A percentile compares a stretch with the other conserved stretches of the same genome.
Conservation (phyloP, 1,140 invertebrate genomes). For the Sinonovacula constricta region DNA sequence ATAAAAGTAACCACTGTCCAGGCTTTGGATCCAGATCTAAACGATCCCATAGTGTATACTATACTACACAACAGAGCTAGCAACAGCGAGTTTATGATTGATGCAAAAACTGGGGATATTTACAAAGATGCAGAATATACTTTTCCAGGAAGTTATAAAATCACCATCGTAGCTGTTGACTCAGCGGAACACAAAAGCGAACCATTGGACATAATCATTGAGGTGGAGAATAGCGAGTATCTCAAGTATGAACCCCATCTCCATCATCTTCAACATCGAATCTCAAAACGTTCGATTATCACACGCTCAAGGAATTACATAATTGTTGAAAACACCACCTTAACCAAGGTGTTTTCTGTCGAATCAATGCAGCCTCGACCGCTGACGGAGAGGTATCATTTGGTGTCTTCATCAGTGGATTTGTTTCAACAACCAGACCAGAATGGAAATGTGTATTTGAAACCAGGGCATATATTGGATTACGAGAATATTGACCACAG, state of each 20-base stretch:
- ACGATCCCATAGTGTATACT: slow-evolving; percentile 22
- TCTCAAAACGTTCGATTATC: slow-evolving; percentile 14
- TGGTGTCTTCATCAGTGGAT: slow-evolving; percentile 25
- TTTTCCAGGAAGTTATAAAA: slow-evolving; percentile 28
- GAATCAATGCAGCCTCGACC: slow-evolving; percentile 14
- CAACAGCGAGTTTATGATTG: slow-evolving; percentile 26
- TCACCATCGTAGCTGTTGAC: slow-evolving; percentile 20
- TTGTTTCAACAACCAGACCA: slow-evolving; percentile 14
- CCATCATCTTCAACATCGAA: not conserved
- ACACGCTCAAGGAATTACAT: slow-evolving; percentile 13
- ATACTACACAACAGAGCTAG: too few relatives aligned
- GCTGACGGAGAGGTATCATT: slow-evolving; percentile 9
- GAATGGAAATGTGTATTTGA: slow-evolving; percentile 35
- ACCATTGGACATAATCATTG: slow-evolving; percentile 1
- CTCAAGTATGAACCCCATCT: slow-evolving; percentile 20
- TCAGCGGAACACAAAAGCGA: slow-evolving; percentile 29
- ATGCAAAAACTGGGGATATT: slow-evolving; percentile 8
- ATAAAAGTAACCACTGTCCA: slow-evolving; percentile 11
- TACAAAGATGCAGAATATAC: slow-evolving; percentile 35
- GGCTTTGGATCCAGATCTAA: slow-evolving; percentile 36
- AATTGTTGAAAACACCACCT: slow-evolving; percentile 45
- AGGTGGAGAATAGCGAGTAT: slow-evolving; percentile 3
- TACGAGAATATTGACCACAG: slow-evolving; percentile 31
- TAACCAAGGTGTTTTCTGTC: slow-evolving; percentile 15
- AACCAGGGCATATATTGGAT: slow-evolving; percentile 14